phyloP scores from a whole-genome alignment of 2,797 vertebrate species.

The Halcyon chelicuti region DNA sequence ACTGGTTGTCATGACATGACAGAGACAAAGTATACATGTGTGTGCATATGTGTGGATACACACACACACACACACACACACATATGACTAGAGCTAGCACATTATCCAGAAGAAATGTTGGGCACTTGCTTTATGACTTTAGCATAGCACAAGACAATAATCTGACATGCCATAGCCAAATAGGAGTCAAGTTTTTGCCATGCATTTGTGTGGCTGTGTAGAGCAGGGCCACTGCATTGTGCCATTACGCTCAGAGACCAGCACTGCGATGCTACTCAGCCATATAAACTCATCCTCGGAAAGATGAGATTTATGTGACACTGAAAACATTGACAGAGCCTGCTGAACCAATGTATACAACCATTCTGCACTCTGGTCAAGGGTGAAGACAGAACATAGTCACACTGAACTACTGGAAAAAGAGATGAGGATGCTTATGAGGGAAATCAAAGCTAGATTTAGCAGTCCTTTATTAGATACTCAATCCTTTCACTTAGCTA shows the following conservation, averaged over 20 bases:
- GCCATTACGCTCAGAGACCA: not conserved
- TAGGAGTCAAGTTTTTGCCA: not conserved
- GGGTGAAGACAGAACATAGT: not conserved
- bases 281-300: not conserved
- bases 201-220: not conserved
- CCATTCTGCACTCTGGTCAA: not conserved
- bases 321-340: not conserved
- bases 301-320: not conserved
- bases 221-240: not conserved
- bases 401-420: not conserved
- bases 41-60: accelerated
- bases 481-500: not conserved
- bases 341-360: not conserved
- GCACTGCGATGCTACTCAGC: not conserved
- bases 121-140: not conserved
- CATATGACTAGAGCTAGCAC: not conserved
- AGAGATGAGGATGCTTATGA: not conserved
- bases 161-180: not conserved
- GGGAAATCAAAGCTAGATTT: not conserved
- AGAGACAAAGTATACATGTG: not conserved
- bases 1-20: not conserved
- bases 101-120: not conserved
- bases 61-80: accelerated
- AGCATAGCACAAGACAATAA: not conserved
- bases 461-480: not conserved